phyloP scores from a whole-genome alignment of 1,140 invertebrate genomes.

The Drosophila pallidifrons region DNA sequence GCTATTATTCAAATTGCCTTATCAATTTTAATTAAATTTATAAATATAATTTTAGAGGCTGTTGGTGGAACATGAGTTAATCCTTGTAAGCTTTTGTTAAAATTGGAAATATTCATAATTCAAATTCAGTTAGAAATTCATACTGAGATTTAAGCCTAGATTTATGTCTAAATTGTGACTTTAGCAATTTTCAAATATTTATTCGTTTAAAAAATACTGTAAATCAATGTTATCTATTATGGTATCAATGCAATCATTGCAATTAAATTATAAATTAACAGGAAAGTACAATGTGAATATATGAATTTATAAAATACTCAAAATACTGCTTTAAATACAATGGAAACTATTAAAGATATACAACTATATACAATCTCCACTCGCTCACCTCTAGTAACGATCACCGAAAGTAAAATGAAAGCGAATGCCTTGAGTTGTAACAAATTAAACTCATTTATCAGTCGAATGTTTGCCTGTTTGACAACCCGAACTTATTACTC shows the following conservation, averaged over 20 bases:
- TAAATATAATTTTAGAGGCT: neutral
- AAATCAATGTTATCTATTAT: too few species aligned
- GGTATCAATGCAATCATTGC: too few species aligned
- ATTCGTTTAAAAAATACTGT: too few species aligned
- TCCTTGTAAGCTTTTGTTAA: constrained; percentile 6
- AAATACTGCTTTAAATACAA: too few species aligned
- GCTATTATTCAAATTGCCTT: constrained; percentile 32
- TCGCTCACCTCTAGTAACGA: neutral
- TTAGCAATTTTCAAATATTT: constrained; percentile 2
- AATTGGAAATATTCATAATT: neutral
- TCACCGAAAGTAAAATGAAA: neutral
- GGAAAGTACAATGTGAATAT: too few species aligned
- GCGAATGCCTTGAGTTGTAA: constrained; percentile 7
- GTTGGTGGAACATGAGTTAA: neutral
- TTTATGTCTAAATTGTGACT: neutral
- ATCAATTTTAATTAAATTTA: constrained; percentile 46
- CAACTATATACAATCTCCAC: neutral
- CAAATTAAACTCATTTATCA: constrained; percentile 37
- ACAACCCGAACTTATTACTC: constrained; percentile 35
- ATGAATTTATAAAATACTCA: too few species aligned
- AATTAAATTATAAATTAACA: too few species aligned
- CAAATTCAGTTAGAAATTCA: neutral
- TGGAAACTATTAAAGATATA: neutral
- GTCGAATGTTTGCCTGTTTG: constrained; percentile 11
- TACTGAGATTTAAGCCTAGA: neutral